Percentiles rank a stretch among this genome's conserved stretches.
phyloP scores from a whole-genome alignment of 2,113 vertebrate genomes.

The Regulus satrapa region DNA sequence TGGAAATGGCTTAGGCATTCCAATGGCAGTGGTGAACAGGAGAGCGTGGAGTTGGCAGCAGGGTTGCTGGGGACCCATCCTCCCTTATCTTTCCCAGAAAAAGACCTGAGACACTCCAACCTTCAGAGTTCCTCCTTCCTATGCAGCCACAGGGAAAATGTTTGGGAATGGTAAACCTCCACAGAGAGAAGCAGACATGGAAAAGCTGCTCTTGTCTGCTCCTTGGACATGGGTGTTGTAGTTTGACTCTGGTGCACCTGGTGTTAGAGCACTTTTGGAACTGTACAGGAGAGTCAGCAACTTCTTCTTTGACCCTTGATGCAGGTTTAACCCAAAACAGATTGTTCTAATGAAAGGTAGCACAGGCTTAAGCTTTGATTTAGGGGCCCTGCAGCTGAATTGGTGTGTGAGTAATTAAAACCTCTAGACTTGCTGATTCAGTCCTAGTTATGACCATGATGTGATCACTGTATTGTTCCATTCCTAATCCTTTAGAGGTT shows the following conservation, averaged over 20 bases:
- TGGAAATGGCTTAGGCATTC: neutral
- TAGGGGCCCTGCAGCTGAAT: neutral
- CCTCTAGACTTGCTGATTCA: neutral
- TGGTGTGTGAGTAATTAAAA: conserved; percentile 5
- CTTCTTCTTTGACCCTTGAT: neutral
- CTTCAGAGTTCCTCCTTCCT: neutral
- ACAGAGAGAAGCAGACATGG: neutral
- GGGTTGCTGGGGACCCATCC: neutral
- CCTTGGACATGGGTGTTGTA: neutral
- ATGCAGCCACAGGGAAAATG: neutral
- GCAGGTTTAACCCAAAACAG: neutral
- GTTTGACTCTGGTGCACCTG: rapidly evolving
- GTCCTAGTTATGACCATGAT: conserved; percentile 15
- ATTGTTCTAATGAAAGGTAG: neutral
- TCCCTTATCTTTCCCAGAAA: neutral
- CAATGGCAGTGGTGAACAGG: neutral
- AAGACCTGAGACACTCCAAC: neutral
- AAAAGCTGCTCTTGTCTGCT: neutral
- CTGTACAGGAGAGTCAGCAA: neutral
- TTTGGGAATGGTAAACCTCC: neutral
- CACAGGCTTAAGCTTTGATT: neutral
- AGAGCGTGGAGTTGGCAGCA: neutral
- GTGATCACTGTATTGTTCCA: conserved; percentile 15
- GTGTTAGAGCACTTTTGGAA: neutral
- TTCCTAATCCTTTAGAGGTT: conserved; percentile 11